phyloP scores from a whole-genome alignment of 2,113 vertebrate species.

The Aythya baeri region DNA sequence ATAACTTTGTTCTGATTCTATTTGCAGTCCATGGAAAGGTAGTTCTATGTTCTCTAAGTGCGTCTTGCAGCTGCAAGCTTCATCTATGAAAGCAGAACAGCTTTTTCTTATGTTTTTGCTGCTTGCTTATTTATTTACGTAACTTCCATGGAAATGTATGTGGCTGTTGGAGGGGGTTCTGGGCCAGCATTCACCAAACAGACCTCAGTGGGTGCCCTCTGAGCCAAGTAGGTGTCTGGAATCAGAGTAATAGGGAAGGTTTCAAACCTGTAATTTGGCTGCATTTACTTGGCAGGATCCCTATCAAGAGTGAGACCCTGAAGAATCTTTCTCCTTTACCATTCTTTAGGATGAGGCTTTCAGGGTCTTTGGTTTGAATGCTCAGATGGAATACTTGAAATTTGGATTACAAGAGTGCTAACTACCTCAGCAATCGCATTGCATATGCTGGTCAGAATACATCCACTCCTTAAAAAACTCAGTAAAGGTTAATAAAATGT shows the following conservation, averaged over 20 bases:
- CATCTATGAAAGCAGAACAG: neutral
- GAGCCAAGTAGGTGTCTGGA: neutral
- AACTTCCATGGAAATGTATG: neutral
- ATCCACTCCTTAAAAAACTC: neutral
- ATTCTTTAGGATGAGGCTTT: neutral
- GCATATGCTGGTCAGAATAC: neutral
- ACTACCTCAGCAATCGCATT: neutral
- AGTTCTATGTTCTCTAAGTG: neutral
- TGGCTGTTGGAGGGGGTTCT: neutral
- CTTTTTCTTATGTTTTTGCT: neutral
- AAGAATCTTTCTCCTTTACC: neutral
- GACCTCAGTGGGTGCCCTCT: neutral
- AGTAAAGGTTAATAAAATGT: neutral
- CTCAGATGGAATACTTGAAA: neutral
- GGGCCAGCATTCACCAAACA: neutral
- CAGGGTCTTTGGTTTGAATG: neutral
- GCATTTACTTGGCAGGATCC: rapidly evolving
- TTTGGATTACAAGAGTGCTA: neutral
- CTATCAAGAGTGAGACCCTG: neutral
- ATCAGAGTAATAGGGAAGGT: neutral
- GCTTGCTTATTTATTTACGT: neutral
- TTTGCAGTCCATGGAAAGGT: neutral
- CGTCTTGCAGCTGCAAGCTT: neutral
- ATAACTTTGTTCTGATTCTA: neutral
- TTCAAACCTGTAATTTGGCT: neutral